phyloP scores from a whole-genome alignment of 2,888 invertebrate species.

The Lymantria monacha region DNA sequence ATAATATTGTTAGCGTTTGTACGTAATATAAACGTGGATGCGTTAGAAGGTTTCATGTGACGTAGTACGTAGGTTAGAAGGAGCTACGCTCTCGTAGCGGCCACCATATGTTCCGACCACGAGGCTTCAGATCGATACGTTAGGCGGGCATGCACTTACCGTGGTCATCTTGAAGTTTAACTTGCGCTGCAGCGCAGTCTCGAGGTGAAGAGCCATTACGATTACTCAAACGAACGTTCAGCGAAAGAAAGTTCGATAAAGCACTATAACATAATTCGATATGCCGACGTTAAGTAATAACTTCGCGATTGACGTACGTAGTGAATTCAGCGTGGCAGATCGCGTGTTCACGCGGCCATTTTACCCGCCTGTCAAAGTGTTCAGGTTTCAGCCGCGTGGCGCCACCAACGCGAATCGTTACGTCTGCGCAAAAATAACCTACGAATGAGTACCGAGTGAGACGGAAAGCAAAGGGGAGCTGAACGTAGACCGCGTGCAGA shows the following conservation, averaged over 20 bases:
- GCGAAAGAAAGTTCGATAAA: conserved; percentile 47
- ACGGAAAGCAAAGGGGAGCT: conserved; percentile 33
- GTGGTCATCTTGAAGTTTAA: conserved; percentile 80
- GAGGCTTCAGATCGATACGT: conserved; percentile 72
- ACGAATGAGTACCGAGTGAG: conserved; percentile 17
- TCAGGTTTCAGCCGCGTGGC: conserved; percentile 58
- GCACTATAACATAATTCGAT: conserved; percentile 71
- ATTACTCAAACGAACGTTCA: conserved; percentile 43
- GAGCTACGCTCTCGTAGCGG: conserved; percentile 61
- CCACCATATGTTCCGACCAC: conserved; percentile 77
- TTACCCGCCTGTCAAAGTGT: conserved; percentile 74
- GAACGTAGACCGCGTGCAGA: conserved; percentile 28
- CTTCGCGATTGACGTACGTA: conserved; percentile 68
- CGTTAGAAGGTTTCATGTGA: conserved; percentile 42
- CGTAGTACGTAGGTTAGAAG: conserved; percentile 46
- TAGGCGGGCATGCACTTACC: conserved; percentile 73
- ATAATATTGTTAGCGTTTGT: conserved; percentile 41
- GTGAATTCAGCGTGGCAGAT: conserved; percentile 66
- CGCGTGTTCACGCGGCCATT: conserved; percentile 80
- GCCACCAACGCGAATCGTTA: conserved; percentile 61
- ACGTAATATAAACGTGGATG: conserved; percentile 30
- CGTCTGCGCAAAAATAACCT: conserved; percentile 72
- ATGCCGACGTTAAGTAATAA: conserved; percentile 61
- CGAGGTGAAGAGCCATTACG: conserved; percentile 74
- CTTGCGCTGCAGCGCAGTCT: conserved; percentile 79